Evolutionary conservation across 2,113 vertebrate species (phyloP).

Genomic region (Mohoua ochrocephala): DNA sequence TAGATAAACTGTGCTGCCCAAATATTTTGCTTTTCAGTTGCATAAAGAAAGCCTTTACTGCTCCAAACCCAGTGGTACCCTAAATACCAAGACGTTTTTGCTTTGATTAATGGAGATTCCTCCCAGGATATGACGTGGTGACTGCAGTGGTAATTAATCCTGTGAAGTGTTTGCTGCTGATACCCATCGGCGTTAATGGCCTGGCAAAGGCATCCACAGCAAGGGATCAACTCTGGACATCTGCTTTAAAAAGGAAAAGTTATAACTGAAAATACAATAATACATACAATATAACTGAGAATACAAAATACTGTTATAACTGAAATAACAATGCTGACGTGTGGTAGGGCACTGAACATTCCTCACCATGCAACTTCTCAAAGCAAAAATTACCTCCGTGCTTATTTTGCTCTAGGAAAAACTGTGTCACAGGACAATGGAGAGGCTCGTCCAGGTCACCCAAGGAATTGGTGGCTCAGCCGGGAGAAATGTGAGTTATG

Average conservation of each 20-base stretch:
- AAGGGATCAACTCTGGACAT: rapidly evolving
- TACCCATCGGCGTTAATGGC: neutral
- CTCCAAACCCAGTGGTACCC: neutral
- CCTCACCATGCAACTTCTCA: neutral
- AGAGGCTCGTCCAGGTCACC: neutral
- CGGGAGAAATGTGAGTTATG: neutral
- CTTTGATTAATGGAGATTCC: neutral
- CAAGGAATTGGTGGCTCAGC: neutral
- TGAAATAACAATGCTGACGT: neutral
- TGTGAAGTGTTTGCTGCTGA: neutral
- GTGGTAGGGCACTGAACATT: neutral
- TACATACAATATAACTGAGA: too few relatives aligned
- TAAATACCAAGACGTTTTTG: neutral
- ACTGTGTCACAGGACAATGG: neutral
- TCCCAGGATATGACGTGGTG: rapidly evolving
- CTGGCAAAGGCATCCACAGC: neutral
- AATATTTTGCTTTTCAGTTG: neutral
- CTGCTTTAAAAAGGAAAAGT: neutral
- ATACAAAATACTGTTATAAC: too few relatives aligned
- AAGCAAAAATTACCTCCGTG: neutral
- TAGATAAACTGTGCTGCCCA: neutral
- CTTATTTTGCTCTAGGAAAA: neutral
- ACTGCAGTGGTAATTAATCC: neutral
- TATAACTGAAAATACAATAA: neutral
- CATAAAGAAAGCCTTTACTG: neutral